A percentile compares a stretch with the other conserved stretches of the same genome.
Evolutionary conservation across 2,888 invertebrate genomes (phyloP).

Genomic region (Pasiphila rectangulata): DNA sequence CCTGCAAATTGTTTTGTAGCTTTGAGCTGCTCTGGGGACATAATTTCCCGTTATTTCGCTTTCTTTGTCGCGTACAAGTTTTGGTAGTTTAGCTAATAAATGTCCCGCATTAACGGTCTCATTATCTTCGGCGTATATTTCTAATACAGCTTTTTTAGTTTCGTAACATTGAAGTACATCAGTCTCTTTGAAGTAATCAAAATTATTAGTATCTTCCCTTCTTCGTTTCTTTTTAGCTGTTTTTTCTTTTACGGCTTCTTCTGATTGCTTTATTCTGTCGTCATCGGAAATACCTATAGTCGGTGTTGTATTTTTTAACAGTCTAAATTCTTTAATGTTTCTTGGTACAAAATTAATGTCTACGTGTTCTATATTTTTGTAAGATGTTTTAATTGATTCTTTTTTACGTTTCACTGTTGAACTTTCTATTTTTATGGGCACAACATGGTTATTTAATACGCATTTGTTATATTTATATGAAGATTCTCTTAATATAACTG

Average conservation of each 20-base stretch:
- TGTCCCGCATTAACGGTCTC: conserved; percentile 41
- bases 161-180: conserved; percentile 62
- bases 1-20: conserved; percentile 35
- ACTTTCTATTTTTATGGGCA: neutral
- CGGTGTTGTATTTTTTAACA: conserved; percentile 34
- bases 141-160: conserved; percentile 65
- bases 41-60: conserved; percentile 39
- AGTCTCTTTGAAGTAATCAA: conserved; percentile 27
- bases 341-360: neutral
- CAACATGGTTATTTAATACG: neutral
- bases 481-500: neutral
- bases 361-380: neutral
- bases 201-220: conserved; percentile 14
- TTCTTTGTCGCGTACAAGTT: conserved; percentile 52
- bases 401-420: neutral
- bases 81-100: conserved; percentile 59
- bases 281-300: conserved; percentile 41
- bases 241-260: neutral
- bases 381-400: conserved; percentile 7
- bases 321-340: neutral
- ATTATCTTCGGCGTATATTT: conserved; percentile 59
- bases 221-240: conserved; percentile 8
- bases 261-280: conserved; percentile 40
- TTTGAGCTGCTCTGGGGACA: conserved; percentile 34
- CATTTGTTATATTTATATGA: neutral